Evolutionary conservation across 1,140 invertebrate genomes (phyloP), one percentile per base, ranked within the genome.

Genomic region (Hirudo medicinalis): DNA sequence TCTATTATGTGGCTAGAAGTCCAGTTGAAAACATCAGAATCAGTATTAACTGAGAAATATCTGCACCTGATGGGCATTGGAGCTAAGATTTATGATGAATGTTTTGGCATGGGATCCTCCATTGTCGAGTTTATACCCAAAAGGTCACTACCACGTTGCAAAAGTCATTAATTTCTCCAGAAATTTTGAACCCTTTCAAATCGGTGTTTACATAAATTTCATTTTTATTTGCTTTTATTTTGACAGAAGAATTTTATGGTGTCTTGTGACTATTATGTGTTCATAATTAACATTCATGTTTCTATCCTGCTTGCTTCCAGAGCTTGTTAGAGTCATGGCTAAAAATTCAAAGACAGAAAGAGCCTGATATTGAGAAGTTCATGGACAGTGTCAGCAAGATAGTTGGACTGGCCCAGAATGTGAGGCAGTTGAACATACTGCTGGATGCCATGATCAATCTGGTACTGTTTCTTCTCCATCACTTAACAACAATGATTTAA

Each of bases 401-500:
- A 25, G 29, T 70, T 29, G 29, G 29, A 22, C 43, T 70, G 36
- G 27, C 40, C 29, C 69, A 70, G 53, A 53, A 70, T 49, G 49
- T 70, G 20, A 20, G 53, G 29, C 69, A 70, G 53, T 27, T 70
- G 32, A 70, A 36, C n/a, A 70, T 70, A n/a, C 20, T 54, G 40
- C 69, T 70, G 19, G 69, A 70, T 53, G 69, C 53, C 53, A 70
- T 70, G 43, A 43, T 70, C 29, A 19, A 40, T 49, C n/a, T 70
- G 69, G 69, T 70, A 22, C 25, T n/a, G 20, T 54, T 20, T 53
- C 22, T 54, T 63, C 43, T 49, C 43, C 43, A 49, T 49, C 9
- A 17, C 11, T 13, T n/a, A 32, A 6, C 9, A 63, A 20, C 17
- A 32, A 63, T 63, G 29, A 63, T 57, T 57, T 57, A 2, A 57